Conservation (phyloP, 2,797 vertebrate genomes). For the Florisuga fusca region DNA sequence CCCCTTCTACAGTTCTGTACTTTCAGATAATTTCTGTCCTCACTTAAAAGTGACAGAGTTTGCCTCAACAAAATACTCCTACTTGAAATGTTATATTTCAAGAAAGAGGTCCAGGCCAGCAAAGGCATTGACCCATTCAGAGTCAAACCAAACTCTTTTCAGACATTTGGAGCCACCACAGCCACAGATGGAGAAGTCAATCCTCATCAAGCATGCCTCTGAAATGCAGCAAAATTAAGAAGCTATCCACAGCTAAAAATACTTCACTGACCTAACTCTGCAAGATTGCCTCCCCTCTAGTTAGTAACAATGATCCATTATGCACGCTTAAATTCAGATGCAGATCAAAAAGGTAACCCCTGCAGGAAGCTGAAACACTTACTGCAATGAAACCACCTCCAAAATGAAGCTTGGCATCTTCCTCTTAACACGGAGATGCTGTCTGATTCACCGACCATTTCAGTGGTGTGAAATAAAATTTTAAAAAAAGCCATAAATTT, state of each 20-base stretch:
- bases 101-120: background rate
- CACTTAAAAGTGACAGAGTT: background rate
- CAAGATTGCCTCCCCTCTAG: background rate
- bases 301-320: slow-evolving; percentile 19
- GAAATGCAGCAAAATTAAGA: background rate
- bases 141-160: background rate
- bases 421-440: background rate
- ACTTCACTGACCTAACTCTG: background rate
- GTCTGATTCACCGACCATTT: background rate
- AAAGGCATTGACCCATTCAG: background rate
- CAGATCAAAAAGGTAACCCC: background rate
- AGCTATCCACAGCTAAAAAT: background rate
- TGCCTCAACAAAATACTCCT: background rate
- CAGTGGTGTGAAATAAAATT: background rate
- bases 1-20: background rate
- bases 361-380: background rate
- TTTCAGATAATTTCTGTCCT: background rate
- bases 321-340: background rate
- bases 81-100: background rate
- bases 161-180: background rate
- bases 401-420: background rate
- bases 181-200: background rate
- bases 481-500: too few relatives aligned
- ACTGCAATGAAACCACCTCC: background rate
- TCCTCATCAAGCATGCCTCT: background rate